phyloP scores from a whole-genome alignment of 2,888 invertebrate species.

The Gnatocerus cornutus region DNA sequence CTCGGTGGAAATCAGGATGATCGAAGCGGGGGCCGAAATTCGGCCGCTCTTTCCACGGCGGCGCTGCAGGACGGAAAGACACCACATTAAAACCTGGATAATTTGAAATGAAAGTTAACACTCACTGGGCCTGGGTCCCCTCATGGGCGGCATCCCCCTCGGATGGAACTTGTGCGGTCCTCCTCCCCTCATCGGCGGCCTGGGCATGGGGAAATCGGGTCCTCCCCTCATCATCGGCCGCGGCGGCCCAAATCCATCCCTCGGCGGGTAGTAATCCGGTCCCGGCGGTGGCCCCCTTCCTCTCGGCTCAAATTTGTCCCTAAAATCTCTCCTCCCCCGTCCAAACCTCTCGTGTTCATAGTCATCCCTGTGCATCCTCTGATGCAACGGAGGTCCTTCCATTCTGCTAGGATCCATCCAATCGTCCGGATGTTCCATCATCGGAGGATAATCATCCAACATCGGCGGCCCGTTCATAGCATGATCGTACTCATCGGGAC shows the following conservation, averaged over 20 bases:
- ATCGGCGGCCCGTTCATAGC: slow-evolving; percentile 42
- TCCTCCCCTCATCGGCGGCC: slow-evolving; percentile 58
- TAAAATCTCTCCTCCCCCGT: slow-evolving; percentile 59
- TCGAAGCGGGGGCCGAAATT: slow-evolving; percentile 63
- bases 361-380: slow-evolving; percentile 49
- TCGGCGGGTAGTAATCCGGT: slow-evolving; percentile 57
- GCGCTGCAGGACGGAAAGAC: slow-evolving; percentile 58
- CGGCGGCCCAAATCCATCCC: slow-evolving; percentile 51
- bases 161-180: slow-evolving; percentile 60
- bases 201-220: slow-evolving; percentile 61
- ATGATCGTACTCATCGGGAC: slow-evolving; percentile 47
- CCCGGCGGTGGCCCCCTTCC: slow-evolving; percentile 52
- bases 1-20: slow-evolving; percentile 64
- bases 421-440: slow-evolving; percentile 56
- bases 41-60: slow-evolving; percentile 69
- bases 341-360: slow-evolving; percentile 60
- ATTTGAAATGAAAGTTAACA: background rate
- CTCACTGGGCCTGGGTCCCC: slow-evolving; percentile 51
- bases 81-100: too few species aligned
- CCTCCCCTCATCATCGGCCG: slow-evolving; percentile 61
- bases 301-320: slow-evolving; percentile 53
- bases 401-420: slow-evolving; percentile 16
- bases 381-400: slow-evolving; percentile 46
- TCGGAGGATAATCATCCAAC: slow-evolving; percentile 53
- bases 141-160: slow-evolving; percentile 61